phyloP scores from a whole-genome alignment of 2,888 invertebrate species.

The Calameuta pallipes region DNA sequence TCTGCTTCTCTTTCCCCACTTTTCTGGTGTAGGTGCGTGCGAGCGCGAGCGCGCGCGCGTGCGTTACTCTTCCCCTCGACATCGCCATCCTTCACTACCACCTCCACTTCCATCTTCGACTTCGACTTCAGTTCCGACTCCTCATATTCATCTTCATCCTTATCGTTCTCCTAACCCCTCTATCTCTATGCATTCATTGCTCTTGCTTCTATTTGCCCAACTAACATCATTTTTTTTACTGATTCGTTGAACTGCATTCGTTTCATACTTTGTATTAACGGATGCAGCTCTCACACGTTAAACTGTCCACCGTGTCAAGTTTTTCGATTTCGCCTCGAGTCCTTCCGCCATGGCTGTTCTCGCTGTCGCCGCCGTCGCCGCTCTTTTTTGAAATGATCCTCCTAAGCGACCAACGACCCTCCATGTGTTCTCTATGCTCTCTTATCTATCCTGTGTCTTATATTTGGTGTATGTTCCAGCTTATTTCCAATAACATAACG shows the following conservation, averaged over 20 bases:
- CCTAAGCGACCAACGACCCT: neutral
- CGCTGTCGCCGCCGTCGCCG: neutral
- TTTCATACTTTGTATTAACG: neutral
- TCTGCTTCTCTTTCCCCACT: conserved; percentile 17
- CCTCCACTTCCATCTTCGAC: conserved; percentile 5
- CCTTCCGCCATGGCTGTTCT: neutral
- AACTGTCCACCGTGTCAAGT: neutral
- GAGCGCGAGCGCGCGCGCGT: neutral
- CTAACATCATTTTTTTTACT: neutral
- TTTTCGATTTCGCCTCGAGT: neutral
- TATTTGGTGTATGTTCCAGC: neutral
- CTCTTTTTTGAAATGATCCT: neutral
- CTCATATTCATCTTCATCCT: conserved; percentile 24
- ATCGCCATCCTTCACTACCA: neutral
- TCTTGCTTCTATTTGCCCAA: neutral
- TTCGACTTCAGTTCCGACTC: conserved; percentile 30
- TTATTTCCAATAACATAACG: neutral
- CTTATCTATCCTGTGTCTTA: neutral
- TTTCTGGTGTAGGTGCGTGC: neutral
- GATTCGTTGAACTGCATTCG: neutral
- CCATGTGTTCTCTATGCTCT: neutral
- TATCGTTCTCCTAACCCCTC: conserved; percentile 10
- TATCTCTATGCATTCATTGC: conserved; percentile 22
- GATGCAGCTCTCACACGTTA: neutral
- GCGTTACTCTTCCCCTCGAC: conserved; percentile 1